A percentile compares a stretch with the other conserved stretches of the same genome.
Conservation (phyloP, 2,888 invertebrate species). For the Ectemnius lituratus region DNA sequence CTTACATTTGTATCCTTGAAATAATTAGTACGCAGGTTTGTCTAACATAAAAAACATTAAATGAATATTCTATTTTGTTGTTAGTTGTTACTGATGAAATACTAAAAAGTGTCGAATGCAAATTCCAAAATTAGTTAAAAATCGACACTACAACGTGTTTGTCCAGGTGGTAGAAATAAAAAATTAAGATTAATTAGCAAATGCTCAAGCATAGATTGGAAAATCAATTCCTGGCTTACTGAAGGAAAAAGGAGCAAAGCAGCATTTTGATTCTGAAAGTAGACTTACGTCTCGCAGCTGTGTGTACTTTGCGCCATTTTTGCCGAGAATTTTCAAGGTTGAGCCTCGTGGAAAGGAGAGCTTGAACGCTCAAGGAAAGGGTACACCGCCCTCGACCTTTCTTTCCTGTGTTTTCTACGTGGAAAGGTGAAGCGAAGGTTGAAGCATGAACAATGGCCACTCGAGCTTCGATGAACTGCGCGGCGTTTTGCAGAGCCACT, state of each 20-base stretch:
- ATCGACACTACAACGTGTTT: too few species aligned
- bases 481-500: constrained; percentile 51
- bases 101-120: too few species aligned
- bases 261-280: neutral
- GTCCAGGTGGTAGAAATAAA: too few species aligned
- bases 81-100: too few species aligned
- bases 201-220: too few species aligned
- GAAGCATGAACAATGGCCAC: constrained; percentile 54
- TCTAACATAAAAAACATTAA: too few species aligned
- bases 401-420: constrained; percentile 26
- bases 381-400: constrained; percentile 17
- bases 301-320: constrained; percentile 17
- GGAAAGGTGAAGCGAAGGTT: constrained; percentile 49
- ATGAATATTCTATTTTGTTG: too few species aligned
- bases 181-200: too few species aligned
- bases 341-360: constrained; percentile 22
- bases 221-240: neutral
- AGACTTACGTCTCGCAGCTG: neutral
- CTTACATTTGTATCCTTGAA: too few species aligned
- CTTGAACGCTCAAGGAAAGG: constrained; percentile 19
- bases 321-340: constrained; percentile 41
- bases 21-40: too few species aligned
- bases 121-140: too few species aligned
- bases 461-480: constrained; percentile 57
- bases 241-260: constrained; percentile 9